A percentile compares a stretch with the other conserved stretches of the same genome.
These are phyloP conservation scores for Ornithoptera alexandrae DNA, from an alignment of 2,888 invertebrate genomes.

Conservation along the genomic window DNA sequence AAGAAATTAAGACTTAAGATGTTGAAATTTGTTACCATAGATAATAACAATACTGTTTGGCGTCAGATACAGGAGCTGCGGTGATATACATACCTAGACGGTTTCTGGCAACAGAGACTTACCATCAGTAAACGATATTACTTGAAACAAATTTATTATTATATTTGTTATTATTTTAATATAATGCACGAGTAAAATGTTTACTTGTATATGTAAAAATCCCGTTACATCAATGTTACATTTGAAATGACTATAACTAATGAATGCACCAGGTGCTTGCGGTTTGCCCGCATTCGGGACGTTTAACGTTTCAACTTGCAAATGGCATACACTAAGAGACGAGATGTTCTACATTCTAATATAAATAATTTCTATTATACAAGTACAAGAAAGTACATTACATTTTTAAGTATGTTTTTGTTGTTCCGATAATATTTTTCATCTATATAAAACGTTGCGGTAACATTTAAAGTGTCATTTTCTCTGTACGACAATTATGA, in stretches of 20 bases:
- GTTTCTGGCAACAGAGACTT: too few relatives aligned
- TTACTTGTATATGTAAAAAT: conserved; percentile 7
- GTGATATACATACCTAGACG: too few relatives aligned
- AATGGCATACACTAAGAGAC: not conserved
- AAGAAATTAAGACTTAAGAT: too few relatives aligned
- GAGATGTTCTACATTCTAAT: not conserved
- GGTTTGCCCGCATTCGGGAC: conserved; percentile 8
- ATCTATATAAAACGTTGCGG: too few relatives aligned
- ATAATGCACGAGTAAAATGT: not conserved
- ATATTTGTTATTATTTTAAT: not conserved
- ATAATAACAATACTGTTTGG: too few relatives aligned
- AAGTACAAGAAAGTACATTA: not conserved
- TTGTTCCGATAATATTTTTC: not conserved
- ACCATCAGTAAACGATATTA: too few relatives aligned
- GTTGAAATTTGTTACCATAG: too few relatives aligned
- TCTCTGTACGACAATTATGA: too few relatives aligned
- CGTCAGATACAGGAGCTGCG: too few relatives aligned
- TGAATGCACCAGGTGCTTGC: conserved; percentile 24
- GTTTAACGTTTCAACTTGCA: conserved; percentile 18
- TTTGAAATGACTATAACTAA: conserved; percentile 21
- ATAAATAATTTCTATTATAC: conserved; percentile 2
- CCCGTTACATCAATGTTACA: conserved; percentile 11
- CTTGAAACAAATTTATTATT: not conserved
- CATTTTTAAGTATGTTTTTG: not conserved
- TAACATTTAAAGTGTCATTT: too few relatives aligned